These are phyloP conservation scores for Porphyrio hochstetteri DNA, from an alignment of 2,113 vertebrate species.

Conservation along the genomic window DNA sequence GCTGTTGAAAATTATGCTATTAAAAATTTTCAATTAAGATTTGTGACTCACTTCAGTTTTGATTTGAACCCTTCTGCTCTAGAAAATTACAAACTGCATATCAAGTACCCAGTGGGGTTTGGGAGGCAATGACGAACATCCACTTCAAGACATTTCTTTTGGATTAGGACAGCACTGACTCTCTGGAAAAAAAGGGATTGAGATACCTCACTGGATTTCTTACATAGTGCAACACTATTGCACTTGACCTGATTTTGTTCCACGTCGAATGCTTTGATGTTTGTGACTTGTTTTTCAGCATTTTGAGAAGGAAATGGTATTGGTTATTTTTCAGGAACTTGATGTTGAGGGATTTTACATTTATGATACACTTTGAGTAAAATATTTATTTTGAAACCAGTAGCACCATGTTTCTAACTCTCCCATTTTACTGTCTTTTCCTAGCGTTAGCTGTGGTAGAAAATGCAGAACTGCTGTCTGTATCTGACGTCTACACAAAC, in stretches of 20 bases:
- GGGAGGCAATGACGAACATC: background rate
- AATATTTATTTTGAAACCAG: background rate
- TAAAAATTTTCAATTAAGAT: conserved; percentile 38
- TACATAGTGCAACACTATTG: background rate
- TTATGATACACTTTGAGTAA: background rate
- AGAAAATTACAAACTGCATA: background rate
- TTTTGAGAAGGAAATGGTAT: background rate
- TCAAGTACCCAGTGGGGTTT: background rate
- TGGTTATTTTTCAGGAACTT: background rate
- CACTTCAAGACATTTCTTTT: background rate
- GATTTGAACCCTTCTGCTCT: conserved; percentile 48
- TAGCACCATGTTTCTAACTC: background rate
- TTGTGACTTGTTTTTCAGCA: background rate
- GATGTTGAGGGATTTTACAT: background rate
- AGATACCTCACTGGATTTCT: background rate
- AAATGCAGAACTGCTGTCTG: background rate
- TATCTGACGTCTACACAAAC: background rate
- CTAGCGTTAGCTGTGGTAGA: background rate
- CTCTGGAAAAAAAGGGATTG: background rate
- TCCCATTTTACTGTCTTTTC: background rate
- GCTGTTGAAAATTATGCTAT: conserved; percentile 23
- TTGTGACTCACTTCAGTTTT: conserved; percentile 25
- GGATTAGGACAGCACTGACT: background rate
- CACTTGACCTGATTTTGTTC: background rate
- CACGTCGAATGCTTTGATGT: background rate